A percentile compares a stretch with the other conserved stretches of the same genome.
These are phyloP conservation scores for Procambarus clarkii DNA, from an alignment of 1,140 invertebrate genomes.

Conservation along the genomic window DNA sequence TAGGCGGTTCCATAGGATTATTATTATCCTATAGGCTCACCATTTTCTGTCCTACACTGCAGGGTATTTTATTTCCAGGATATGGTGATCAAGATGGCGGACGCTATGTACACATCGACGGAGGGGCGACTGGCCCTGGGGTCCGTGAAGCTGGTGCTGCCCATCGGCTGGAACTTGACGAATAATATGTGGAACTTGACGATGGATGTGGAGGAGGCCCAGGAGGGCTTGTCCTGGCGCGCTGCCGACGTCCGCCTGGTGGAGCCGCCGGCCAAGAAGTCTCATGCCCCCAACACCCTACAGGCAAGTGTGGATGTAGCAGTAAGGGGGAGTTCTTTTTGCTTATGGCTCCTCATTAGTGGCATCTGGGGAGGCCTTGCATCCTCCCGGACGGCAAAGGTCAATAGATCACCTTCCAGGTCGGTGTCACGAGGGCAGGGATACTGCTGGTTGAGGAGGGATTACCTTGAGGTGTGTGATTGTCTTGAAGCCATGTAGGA, in stretches of 20 bases:
- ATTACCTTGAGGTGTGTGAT: too few species aligned
- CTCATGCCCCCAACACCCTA: neutral
- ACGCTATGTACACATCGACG: neutral
- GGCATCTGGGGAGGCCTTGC: too few species aligned
- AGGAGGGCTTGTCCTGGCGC: slow-evolving; percentile 14
- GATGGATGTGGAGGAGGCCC: neutral
- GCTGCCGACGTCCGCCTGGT: slow-evolving; percentile 16
- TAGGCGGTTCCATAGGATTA: too few species aligned
- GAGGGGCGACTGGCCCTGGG: neutral
- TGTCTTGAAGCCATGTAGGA: too few species aligned
- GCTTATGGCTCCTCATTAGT: too few species aligned
- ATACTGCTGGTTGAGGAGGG: too few species aligned
- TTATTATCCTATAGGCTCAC: too few species aligned
- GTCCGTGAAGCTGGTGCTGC: slow-evolving; percentile 17
- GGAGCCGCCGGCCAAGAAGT: neutral
- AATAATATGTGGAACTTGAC: neutral
- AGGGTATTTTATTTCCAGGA: neutral
- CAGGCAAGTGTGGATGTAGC: neutral
- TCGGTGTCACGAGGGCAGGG: too few species aligned
- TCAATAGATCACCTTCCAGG: too few species aligned
- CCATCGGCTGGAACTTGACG: neutral
- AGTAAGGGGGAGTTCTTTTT: too few species aligned
- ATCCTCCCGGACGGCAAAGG: too few species aligned
- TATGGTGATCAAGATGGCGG: neutral
- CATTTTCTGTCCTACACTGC: too few species aligned